phyloP scores from a whole-genome alignment of 2,888 invertebrate species.

The Melipona bicolor region DNA sequence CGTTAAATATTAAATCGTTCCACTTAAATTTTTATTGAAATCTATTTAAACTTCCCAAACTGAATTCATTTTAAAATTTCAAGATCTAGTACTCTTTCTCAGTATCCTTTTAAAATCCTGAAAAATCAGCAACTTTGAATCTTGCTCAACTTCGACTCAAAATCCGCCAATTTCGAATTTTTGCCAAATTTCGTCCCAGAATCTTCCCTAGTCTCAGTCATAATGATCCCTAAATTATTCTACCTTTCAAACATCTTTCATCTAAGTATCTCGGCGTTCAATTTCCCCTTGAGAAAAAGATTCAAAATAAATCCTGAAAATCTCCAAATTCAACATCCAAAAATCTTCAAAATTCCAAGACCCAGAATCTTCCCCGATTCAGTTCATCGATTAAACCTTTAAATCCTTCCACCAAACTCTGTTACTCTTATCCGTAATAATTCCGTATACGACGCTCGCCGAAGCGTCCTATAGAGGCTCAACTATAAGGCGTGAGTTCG shows the following conservation, averaged over 20 bases:
- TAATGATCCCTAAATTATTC: too few species aligned
- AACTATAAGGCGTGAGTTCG: constrained; percentile 22
- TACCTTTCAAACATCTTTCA: neutral
- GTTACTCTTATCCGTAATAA: neutral
- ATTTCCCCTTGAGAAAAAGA: too few species aligned
- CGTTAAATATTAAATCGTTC: neutral
- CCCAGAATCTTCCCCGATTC: too few species aligned
- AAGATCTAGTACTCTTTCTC: neutral
- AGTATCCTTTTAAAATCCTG: neutral
- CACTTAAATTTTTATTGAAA: neutral
- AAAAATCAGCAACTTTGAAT: neutral
- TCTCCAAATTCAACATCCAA: rapidly evolving
- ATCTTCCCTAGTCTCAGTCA: too few species aligned
- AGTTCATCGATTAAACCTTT: neutral
- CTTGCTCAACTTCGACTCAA: neutral
- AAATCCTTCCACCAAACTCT: neutral
- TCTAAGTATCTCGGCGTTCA: neutral
- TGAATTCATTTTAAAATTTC: neutral
- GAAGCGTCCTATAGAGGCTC: neutral
- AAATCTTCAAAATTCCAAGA: neutral
- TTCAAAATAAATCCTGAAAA: neutral
- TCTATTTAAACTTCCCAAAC: neutral
- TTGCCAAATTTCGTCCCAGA: too few species aligned
- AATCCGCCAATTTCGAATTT: too few species aligned
- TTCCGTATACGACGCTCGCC: neutral